These are phyloP conservation scores for Pantherophis alleghaniensis DNA, from an alignment of 2,797 vertebrate genomes.

Conservation along the genomic window DNA sequence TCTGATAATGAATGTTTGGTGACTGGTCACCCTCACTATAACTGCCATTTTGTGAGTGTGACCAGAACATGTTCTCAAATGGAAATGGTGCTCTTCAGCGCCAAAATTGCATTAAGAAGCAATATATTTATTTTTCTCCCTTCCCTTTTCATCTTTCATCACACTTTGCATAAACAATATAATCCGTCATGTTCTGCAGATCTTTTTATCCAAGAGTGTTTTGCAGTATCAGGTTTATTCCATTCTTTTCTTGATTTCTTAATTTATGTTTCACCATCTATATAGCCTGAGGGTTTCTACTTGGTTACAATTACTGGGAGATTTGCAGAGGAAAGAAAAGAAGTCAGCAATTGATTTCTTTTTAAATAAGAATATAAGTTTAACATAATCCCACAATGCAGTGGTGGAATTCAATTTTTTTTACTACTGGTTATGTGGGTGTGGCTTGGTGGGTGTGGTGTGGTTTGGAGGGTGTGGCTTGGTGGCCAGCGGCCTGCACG, in stretches of 20 bases:
- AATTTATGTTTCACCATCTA: background rate
- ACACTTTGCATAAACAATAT: background rate
- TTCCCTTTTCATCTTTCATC: background rate
- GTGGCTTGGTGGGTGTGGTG: too few species aligned
- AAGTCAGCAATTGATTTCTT: background rate
- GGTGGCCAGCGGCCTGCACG: too few species aligned
- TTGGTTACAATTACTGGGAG: background rate
- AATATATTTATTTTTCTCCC: background rate
- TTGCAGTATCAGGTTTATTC: background rate
- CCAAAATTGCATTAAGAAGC: background rate
- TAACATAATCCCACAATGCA: background rate
- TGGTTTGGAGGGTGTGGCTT: too few species aligned
- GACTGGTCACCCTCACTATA: background rate
- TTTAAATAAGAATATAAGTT: background rate
- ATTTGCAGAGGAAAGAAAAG: background rate
- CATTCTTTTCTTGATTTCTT: background rate
- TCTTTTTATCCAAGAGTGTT: background rate
- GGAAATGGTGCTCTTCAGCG: background rate
- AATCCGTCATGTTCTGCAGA: background rate
- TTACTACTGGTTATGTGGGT: too few species aligned
- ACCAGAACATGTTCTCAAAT: background rate
- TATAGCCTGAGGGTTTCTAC: background rate
- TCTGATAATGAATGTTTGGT: background rate
- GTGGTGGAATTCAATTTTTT: too few species aligned
- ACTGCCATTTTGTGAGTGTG: background rate